Conservation (phyloP, 1,140 invertebrate genomes). For the Choristoneura fumiferana region DNA sequence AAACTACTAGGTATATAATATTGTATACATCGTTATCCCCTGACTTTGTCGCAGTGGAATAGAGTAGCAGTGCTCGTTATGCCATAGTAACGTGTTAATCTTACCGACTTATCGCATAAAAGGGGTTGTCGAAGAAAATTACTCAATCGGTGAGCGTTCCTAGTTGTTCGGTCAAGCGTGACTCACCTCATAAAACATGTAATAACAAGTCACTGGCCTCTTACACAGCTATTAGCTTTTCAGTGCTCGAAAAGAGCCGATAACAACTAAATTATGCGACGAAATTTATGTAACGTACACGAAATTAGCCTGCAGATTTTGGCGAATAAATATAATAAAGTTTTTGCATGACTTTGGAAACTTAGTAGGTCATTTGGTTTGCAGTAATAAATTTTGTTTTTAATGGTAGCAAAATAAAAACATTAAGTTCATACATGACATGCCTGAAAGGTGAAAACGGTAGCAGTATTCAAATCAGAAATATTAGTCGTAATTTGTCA, state of each 20-base stretch:
- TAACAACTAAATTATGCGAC: conserved; percentile 11
- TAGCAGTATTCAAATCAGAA: too few relatives aligned
- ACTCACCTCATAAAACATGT: conserved; percentile 51
- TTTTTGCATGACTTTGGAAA: too few relatives aligned
- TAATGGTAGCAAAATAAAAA: too few relatives aligned
- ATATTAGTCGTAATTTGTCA: too few relatives aligned
- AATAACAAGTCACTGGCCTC: conserved; percentile 41
- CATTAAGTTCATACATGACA: too few relatives aligned
- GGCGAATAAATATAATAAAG: neutral
- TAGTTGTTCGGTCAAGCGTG: conserved; percentile 54
- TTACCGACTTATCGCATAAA: conserved; percentile 47
- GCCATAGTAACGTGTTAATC: conserved; percentile 52
- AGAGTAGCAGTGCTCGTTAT: neutral
- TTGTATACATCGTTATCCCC: too few relatives aligned
- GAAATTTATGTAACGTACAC: conserved; percentile 5
- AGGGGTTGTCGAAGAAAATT: conserved; percentile 54
- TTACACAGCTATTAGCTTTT: conserved; percentile 42
- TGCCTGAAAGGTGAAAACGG: too few relatives aligned
- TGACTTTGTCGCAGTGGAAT: too few relatives aligned
- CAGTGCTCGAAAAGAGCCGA: conserved; percentile 28
- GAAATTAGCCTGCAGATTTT: neutral
- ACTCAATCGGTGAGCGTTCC: conserved; percentile 47
- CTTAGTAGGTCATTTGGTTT: too few relatives aligned
- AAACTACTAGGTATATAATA: too few relatives aligned
- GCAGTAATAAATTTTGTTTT: too few relatives aligned